Evolutionary conservation across 2,113 vertebrate species (phyloP).

Genomic region (Cavia porcellus): DNA sequence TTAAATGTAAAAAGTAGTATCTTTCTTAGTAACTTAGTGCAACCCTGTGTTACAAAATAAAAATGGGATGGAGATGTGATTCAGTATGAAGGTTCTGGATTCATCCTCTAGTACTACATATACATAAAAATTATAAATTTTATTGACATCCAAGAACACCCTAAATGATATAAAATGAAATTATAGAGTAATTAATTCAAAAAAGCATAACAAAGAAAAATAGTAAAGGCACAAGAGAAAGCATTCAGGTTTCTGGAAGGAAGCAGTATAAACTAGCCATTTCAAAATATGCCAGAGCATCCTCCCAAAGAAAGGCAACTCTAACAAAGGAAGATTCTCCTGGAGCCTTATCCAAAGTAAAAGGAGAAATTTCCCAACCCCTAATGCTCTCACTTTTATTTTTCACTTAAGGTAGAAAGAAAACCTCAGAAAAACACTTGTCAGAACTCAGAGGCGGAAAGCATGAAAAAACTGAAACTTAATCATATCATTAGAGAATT

Average conservation of each 20-base stretch:
- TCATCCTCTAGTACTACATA: background rate
- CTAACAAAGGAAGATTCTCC: background rate
- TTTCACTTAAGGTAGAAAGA: background rate
- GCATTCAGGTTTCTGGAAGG: background rate
- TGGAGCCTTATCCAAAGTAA: background rate
- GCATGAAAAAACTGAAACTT: background rate
- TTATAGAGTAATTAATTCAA: background rate
- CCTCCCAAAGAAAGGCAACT: too few relatives aligned
- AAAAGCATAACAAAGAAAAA: slow-evolving; percentile 1
- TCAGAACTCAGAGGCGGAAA: background rate
- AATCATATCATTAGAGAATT: background rate
- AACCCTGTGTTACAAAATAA: background rate
- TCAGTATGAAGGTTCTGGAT: background rate
- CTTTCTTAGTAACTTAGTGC: background rate
- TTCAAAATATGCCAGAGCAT: background rate
- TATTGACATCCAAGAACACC: background rate
- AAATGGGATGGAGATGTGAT: background rate
- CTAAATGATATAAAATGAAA: background rate
- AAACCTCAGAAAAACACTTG: background rate
- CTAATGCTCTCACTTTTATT: background rate
- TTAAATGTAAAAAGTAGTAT: slow-evolving; percentile 20
- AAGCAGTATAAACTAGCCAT: background rate
- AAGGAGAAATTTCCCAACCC: background rate
- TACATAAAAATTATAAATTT: background rate
- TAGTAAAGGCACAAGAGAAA: background rate